Conservation (phyloP, 1,140 invertebrate genomes). For the Brachionus rubens region DNA sequence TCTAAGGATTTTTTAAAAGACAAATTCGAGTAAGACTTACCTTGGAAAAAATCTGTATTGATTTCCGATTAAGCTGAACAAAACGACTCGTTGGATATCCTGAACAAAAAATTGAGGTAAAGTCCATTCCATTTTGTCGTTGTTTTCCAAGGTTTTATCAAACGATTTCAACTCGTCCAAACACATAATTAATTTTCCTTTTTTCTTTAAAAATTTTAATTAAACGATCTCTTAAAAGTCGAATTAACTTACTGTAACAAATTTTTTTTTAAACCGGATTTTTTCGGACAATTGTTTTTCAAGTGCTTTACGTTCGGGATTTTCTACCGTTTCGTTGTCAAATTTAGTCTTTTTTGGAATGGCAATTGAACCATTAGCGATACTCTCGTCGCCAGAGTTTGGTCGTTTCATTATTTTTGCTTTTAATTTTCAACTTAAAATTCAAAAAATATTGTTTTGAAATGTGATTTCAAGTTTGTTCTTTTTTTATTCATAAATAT, state of each 20-base stretch:
- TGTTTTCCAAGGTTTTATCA: slow-evolving; percentile 26
- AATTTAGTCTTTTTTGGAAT: background rate
- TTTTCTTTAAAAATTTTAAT: slow-evolving; percentile 18
- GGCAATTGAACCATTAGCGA: background rate
- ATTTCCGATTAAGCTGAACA: slow-evolving; percentile 14
- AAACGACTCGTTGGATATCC: slow-evolving; percentile 43
- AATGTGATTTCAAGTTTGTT: too few species aligned
- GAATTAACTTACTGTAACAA: background rate
- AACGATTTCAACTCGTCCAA: slow-evolving; percentile 24
- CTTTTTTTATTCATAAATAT: too few species aligned
- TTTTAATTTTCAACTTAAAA: too few species aligned
- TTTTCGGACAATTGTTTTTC: slow-evolving; percentile 28
- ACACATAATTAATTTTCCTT: background rate
- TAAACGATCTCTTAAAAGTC: background rate
- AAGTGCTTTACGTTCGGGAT: background rate
- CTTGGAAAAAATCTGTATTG: slow-evolving; percentile 35
- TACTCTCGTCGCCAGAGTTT: background rate
- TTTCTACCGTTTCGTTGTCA: background rate
- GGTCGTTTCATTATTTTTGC: slow-evolving; percentile 14
- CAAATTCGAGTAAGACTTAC: background rate
- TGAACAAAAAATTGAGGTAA: slow-evolving; percentile 40
- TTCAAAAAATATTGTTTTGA: too few species aligned
- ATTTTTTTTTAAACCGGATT: slow-evolving; percentile 39
- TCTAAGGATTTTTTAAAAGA: too few species aligned
- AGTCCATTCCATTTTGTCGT: slow-evolving; percentile 23